Conservation (phyloP, 2,888 invertebrate species). For the Amblyteles armatorius region DNA sequence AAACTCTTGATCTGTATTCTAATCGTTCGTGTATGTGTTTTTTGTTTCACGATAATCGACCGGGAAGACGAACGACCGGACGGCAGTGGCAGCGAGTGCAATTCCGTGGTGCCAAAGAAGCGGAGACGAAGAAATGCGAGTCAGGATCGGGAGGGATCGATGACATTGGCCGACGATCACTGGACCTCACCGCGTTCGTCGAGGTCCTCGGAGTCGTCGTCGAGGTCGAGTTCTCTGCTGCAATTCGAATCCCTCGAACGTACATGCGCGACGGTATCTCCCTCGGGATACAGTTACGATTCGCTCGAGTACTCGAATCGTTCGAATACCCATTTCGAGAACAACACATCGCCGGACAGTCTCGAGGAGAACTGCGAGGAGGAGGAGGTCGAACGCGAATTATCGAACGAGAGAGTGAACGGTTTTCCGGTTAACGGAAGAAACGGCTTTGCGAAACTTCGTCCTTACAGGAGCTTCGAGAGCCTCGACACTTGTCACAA, state of each 20-base stretch:
- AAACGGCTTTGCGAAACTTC: slow-evolving; percentile 78
- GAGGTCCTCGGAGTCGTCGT: slow-evolving; percentile 87
- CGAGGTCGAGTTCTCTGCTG: slow-evolving; percentile 92
- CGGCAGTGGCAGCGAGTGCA: slow-evolving; percentile 84
- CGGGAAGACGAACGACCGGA: slow-evolving; percentile 78
- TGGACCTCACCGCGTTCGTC: slow-evolving; percentile 84
- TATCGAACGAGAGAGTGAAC: slow-evolving; percentile 78
- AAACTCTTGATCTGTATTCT: neutral
- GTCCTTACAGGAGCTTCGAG: slow-evolving; percentile 86
- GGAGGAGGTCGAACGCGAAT: neutral
- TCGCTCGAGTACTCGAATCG: slow-evolving; percentile 85
- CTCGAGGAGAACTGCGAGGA: slow-evolving; percentile 83
- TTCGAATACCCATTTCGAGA: slow-evolving; percentile 76
- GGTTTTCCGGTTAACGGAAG: slow-evolving; percentile 67
- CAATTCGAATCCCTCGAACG: slow-evolving; percentile 94
- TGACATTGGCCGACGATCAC: slow-evolving; percentile 83
- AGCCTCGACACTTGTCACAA: slow-evolving; percentile 83
- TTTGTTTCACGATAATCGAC: slow-evolving; percentile 24
- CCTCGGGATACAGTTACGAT: slow-evolving; percentile 85
- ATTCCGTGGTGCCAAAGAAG: slow-evolving; percentile 85
- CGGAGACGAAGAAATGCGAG: slow-evolving; percentile 79
- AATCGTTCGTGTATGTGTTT: neutral
- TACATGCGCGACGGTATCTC: slow-evolving; percentile 87
- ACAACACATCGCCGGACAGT: slow-evolving; percentile 85
- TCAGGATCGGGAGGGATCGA: slow-evolving; percentile 77